Evolutionary conservation across 2,797 vertebrate species (phyloP), one percentile per base, ranked within the genome.

Genomic region (Euphonia xanthogaster): DNA sequence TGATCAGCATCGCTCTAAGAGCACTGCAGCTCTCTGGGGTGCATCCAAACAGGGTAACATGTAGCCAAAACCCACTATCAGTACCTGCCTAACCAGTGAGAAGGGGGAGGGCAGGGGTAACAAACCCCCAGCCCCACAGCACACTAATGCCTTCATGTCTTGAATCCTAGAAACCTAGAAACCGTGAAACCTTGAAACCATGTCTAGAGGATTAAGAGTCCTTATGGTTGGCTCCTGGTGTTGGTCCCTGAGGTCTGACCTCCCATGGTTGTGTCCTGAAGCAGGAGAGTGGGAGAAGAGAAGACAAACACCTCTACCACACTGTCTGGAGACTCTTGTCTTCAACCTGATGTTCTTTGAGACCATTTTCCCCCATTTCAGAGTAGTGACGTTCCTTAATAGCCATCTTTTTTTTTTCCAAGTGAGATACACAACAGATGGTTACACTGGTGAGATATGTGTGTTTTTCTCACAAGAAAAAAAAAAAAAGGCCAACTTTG

Each of bases 171-270:
- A 55, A 33, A 55, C 54, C n/a, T 17, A 35, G n/a, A 55, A 55
- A 55, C n/a, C 54, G 7, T 40, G 39, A 40, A 40, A 40, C n/a
- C n/a, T 17, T 55, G 54, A 55, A 55, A 55, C 54, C 54, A 8
- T 55, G 3, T 22, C 83, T 14, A 45, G 50, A 72, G 25, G 51
- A 19, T 73, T n/a, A 13, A 39, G 10, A 30, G 33, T 35, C 11
- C 31, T 45, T 48, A 11, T 0, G 8, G 13, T 18, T 0, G 0
- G 6, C 28, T 70, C 39, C 33, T 58, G 54, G 50, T 1, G 1
- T 33, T 30, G 73, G 42, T 80, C 12, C 42, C 61, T 1, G 12
- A 71, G 39, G 12, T 63, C 76, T 77, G 72, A 57, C 20, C 35
- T 83, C 24, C 27, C 6, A 21, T 9, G 31, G 18, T 0, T 22